Evolutionary conservation across 2,888 invertebrate genomes (phyloP), one percentile per base, ranked within the genome.

Genomic region (Microctonus aethiopoides): DNA sequence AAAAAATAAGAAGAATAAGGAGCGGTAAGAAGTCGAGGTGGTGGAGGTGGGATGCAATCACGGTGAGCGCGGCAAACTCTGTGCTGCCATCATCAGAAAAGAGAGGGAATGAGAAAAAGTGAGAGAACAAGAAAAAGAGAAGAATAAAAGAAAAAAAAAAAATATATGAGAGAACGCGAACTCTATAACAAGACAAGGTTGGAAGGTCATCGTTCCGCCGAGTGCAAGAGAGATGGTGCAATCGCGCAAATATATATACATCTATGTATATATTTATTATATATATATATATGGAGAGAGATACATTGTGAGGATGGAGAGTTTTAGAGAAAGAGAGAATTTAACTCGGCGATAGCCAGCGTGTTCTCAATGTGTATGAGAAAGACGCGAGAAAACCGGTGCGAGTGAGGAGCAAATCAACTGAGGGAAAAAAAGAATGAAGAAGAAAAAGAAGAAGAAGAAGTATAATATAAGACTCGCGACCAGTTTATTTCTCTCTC

Each of bases 301-400:
- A n/a, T n/a, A 39, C 36, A 39, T 24, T 70, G 67, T 76, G 77
- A 77, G 76, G 77, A 78, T 76, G 77, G 67, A 76, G 78, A 76
- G 78, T 81, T 77, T 80, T 77, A n/a, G 78, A 79, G 78, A 80
- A 80, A 78, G 79, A 78, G 75, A 73, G 72, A 76, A 74, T 69
- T 70, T 63, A 54, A 60, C 67, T 56, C 51, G 34, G 56, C 36
- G 46, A 32, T 51, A 26, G 41, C 5, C 24, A 26, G 26, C 24
- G 51, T 1, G 24, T 22, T 5, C 10, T 24, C 54, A 16, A 34
- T 29, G 16, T 57, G 7, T 20, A 29, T 4, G 32, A 61, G 61
- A 61, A 68, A 64, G 61, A 61, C 10, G 63, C 54, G 51, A 69
- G 68, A 75, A 70, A 77, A 75, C 72, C 77, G 73, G 75, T 71